Evolutionary conservation across 2,113 vertebrate species (phyloP), one percentile per base, ranked within the genome.

Genomic region (Anhinga anhinga): DNA sequence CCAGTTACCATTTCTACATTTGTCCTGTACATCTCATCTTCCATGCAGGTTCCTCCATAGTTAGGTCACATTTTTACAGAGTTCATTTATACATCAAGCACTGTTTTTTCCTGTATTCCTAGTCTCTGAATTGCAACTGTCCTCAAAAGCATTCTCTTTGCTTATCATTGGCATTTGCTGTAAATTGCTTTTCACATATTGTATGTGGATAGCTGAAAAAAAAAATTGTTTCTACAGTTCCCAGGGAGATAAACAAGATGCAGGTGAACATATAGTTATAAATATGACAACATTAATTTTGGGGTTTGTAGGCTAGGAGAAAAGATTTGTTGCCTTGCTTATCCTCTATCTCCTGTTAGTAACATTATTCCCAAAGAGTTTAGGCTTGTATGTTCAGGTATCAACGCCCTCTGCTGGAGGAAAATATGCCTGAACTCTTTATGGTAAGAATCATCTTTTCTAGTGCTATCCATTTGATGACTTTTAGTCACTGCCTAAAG

Each of bases 381-480:
- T 15, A 71, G 47, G 15, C 2, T 81, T 74, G 10, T 47, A 55
- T 14, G 10, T 26, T 88, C 86, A 83, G 49, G 26, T 82, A 88
- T 47, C 42, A 80, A 11, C 36, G 76, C 76, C 86, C 82, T 94
- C 94, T 95, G 53, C 90, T 96, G 92, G 72, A 95, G 15, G 38
- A 47, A 21, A 94, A 20, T 44, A 23, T 29, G 45, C 14, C 50
- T 58, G 19, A 90, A 36, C 25, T 70, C 11, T 13, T 49, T 27
- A 25, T 6, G 15, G 7, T n/a, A 59, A 44, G 16, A 44, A 36
- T 47, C 26, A 16, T 22, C 42, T 72, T 53, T 85, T 26, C 36
- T 27, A 30, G 15, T 15, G 29, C 13, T 69, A 42, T 11, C 9
- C 23, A n/a, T 63, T 25, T 27, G 44, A 49, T 25, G 30, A 29